Conservation (phyloP, 2,888 invertebrate species). For the Polydrusus pterygomalis region DNA sequence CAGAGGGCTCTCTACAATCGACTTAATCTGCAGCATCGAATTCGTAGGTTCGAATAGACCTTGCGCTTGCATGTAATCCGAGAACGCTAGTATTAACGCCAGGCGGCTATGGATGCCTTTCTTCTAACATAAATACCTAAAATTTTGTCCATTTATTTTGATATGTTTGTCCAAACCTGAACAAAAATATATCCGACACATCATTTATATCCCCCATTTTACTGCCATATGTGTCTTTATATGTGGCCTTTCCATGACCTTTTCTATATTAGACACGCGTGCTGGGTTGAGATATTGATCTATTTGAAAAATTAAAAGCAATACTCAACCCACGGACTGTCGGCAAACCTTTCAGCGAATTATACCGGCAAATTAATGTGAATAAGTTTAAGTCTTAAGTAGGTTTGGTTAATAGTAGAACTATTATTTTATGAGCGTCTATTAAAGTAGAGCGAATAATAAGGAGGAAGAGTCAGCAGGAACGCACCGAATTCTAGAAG, state of each 20-base stretch:
- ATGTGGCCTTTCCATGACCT: conserved; percentile 30
- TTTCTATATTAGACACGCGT: conserved; percentile 19
- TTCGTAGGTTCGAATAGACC: too few relatives aligned
- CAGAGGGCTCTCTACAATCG: too few relatives aligned
- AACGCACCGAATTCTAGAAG: too few relatives aligned
- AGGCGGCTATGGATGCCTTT: too few relatives aligned
- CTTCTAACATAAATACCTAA: too few relatives aligned
- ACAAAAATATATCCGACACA: conserved; percentile 30
- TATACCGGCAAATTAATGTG: neutral
- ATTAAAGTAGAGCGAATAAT: too few relatives aligned
- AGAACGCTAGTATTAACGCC: too few relatives aligned
- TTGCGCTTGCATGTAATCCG: too few relatives aligned
- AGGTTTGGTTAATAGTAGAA: neutral
- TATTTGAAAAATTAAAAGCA: conserved; percentile 11
- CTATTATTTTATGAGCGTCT: too few relatives aligned
- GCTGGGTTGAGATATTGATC: conserved; percentile 18
- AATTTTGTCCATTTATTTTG: conserved; percentile 1
- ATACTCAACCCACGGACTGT: neutral
- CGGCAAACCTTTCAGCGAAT: neutral
- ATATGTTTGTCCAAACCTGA: conserved; percentile 9
- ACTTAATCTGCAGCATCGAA: too few relatives aligned
- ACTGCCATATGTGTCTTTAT: conserved; percentile 42
- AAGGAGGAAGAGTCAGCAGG: too few relatives aligned
- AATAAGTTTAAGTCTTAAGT: neutral
- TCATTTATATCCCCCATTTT: conserved; percentile 44